phyloP scores from a whole-genome alignment of 2,888 invertebrate species.

The Epinotia brunnichana region DNA sequence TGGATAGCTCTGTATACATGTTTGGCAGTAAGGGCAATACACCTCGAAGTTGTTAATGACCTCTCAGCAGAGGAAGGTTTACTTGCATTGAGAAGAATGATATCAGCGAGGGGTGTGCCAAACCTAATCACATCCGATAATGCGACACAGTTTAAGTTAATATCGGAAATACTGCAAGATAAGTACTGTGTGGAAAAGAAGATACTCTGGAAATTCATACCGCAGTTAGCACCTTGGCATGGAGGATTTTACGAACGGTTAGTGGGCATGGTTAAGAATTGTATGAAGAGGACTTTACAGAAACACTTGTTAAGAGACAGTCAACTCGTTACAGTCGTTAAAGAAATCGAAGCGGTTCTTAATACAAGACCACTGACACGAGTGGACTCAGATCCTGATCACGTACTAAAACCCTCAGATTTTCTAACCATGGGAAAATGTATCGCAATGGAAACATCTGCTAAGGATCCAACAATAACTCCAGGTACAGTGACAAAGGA shows the following conservation, averaged over 20 bases:
- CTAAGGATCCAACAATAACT: not conserved
- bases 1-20: no score
- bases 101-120: not conserved
- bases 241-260: conserved; percentile 2
- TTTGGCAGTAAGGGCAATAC: conserved; percentile 2
- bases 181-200: conserved; percentile 9
- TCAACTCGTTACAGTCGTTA: not conserved
- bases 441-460: not conserved
- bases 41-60: conserved; percentile 5
- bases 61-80: not conserved
- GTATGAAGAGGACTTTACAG: not conserved
- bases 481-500: conserved; percentile 1
- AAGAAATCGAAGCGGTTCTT: conserved; percentile 13
- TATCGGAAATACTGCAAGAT: not conserved
- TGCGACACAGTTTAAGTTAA: not conserved
- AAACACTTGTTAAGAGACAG: conserved; percentile 3
- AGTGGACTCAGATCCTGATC: conserved; percentile 3
- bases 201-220: not conserved
- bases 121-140: not conserved
- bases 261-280: not conserved
- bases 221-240: conserved; percentile 10
- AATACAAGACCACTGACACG: conserved; percentile 14
- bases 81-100: not conserved
- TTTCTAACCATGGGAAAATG: conserved; percentile 21
- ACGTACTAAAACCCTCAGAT: conserved; percentile 12